phyloP scores from a whole-genome alignment of 1,140 invertebrate genomes.

The Bombyx mandarina region DNA sequence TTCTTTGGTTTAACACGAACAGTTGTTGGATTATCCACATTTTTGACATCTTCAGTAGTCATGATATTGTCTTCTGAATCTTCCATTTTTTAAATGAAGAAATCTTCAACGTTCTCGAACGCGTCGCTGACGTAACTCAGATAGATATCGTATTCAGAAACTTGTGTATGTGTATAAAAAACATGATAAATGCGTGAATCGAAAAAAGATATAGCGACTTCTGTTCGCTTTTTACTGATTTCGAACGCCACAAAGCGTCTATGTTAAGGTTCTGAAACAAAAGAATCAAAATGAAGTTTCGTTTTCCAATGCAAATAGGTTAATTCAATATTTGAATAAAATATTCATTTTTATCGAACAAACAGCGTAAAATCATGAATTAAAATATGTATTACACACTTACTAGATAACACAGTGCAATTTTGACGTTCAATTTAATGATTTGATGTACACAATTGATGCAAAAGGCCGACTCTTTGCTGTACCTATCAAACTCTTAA shows the following conservation, averaged over 20 bases:
- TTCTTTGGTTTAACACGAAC: conserved; percentile 47
- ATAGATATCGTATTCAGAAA: conserved; percentile 16
- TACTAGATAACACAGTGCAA: conserved; percentile 14
- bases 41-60: conserved; percentile 36
- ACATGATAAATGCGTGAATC: conserved; percentile 1
- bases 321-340: conserved; percentile 35
- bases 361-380: conserved; percentile 26
- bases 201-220: conserved; percentile 21
- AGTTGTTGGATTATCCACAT: conserved; percentile 17
- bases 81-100: conserved; percentile 35
- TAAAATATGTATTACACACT: conserved; percentile 19
- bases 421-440: conserved; percentile 15
- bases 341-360: conserved; percentile 12
- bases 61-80: conserved; percentile 45
- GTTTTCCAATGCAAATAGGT: conserved; percentile 34
- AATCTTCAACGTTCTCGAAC: conserved; percentile 9
- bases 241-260: conserved; percentile 17
- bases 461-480: conserved; percentile 28
- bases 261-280: conserved; percentile 44
- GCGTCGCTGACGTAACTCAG: conserved; percentile 30
- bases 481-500: conserved; percentile 19
- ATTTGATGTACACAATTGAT: conserved; percentile 25
- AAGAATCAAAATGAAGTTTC: conserved; percentile 64
- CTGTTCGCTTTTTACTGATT: conserved; percentile 19
- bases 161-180: conserved; percentile 6